phyloP scores from a whole-genome alignment of 2,888 invertebrate genomes.

The Callosobruchus maculatus region DNA sequence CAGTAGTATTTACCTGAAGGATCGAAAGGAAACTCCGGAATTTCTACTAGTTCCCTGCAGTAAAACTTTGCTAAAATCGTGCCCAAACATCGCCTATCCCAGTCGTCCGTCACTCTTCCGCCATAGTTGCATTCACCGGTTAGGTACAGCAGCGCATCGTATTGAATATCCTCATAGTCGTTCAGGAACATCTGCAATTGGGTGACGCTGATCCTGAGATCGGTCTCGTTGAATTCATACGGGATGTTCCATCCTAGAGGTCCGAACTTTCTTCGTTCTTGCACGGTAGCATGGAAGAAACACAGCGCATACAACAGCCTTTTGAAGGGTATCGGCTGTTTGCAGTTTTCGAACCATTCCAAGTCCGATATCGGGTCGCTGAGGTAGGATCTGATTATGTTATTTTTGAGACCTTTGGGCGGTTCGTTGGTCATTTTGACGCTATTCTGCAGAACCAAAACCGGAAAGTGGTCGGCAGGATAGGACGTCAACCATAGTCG shows the following conservation, averaged over 20 bases:
- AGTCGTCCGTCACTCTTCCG: slow-evolving; percentile 92
- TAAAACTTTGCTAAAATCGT: slow-evolving; percentile 82
- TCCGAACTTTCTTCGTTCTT: slow-evolving; percentile 88
- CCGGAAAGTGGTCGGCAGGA: slow-evolving; percentile 88
- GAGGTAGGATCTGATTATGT: slow-evolving; percentile 59
- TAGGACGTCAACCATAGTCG: slow-evolving; percentile 93
- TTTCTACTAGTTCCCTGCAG: slow-evolving; percentile 62
- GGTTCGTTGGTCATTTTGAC: slow-evolving; percentile 98
- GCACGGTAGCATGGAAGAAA: slow-evolving; percentile 91
- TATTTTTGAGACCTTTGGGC: slow-evolving; percentile 68
- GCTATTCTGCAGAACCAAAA: slow-evolving; percentile 86
- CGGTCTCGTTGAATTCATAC: slow-evolving; percentile 95
- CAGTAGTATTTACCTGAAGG: slow-evolving; percentile 66
- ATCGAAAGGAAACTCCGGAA: slow-evolving; percentile 65
- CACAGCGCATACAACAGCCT: slow-evolving; percentile 83
- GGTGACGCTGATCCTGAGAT: slow-evolving; percentile 81
- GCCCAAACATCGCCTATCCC: slow-evolving; percentile 84
- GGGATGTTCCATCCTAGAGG: slow-evolving; percentile 94
- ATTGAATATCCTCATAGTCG: slow-evolving; percentile 78
- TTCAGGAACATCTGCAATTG: slow-evolving; percentile 86
- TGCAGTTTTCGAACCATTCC: slow-evolving; percentile 86
- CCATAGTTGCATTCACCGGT: slow-evolving; percentile 97
- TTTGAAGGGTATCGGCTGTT: slow-evolving; percentile 74
- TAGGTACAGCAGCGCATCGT: slow-evolving; percentile 82
- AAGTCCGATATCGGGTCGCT: slow-evolving; percentile 83